Conservation (phyloP, 2,797 vertebrate genomes). For the Bradypus variegatus region DNA sequence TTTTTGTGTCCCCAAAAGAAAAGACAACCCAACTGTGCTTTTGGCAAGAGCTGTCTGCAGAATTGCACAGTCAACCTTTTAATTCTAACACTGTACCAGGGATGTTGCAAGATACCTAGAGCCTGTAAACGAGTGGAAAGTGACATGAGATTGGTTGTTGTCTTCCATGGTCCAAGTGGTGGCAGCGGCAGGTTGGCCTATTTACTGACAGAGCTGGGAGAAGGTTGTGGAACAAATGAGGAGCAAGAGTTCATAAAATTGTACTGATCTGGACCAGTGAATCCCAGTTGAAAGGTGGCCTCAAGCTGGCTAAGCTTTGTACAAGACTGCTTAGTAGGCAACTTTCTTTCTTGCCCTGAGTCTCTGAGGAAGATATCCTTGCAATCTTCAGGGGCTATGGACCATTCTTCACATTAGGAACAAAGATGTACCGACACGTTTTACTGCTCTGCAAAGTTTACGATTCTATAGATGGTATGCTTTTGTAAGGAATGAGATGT, state of each 20-base stretch:
- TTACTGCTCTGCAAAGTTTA: background rate
- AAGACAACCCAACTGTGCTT: background rate
- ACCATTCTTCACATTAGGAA: background rate
- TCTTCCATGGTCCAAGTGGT: background rate
- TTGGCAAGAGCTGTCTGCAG: background rate
- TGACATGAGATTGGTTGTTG: background rate
- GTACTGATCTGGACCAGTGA: background rate
- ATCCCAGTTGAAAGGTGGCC: background rate
- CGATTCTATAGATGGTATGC: background rate
- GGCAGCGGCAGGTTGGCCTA: background rate
- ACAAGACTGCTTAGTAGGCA: background rate
- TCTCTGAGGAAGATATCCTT: background rate
- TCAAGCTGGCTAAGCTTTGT: background rate
- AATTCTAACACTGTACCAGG: background rate
- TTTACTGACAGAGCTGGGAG: background rate
- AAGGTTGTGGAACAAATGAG: background rate
- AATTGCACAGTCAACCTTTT: background rate
- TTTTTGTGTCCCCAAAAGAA: background rate
- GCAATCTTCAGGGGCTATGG: accelerated
- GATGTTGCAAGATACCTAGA: background rate
- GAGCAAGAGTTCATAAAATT: background rate
- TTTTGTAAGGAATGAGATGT: background rate
- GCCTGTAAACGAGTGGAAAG: background rate
- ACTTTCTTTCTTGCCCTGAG: background rate
- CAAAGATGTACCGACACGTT: background rate